Evolutionary conservation across 2,113 vertebrate species (phyloP), one percentile per base, ranked within the genome.

Genomic region (Microcebus murinus): DNA sequence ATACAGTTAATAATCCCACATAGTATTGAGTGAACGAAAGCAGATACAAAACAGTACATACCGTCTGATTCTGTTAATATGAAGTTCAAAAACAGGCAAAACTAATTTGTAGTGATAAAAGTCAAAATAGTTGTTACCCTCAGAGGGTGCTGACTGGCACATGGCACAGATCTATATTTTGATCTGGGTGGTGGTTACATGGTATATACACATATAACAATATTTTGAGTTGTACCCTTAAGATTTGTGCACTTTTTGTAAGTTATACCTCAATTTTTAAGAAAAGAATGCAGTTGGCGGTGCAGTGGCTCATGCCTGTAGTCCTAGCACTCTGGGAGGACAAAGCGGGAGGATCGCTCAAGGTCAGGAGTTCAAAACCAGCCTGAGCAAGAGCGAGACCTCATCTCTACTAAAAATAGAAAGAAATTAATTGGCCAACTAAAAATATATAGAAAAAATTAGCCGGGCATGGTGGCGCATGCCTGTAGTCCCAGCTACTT

Each of bases 1-100:
- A 95, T 97, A 85, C 82, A 91, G 50, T 68, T 76, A 94, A 90
- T 52, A 42, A 42, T 89, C 50, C 82, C 79, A 67, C 8, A 86
- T 36, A 90, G 76, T 84, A 57, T 61, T 84, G 50, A 91, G 50
- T 73, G 90, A 94, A 73, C 82, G 55, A 94, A 95, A 90, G 27
- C 59, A 92, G 48, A 57, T 11, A 34, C 23, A n/a, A 67, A 52
- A 68, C 4, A 57, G 21, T 95, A n/a, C 13, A 76, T 23, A 27
- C 10, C 68, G 11, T 73, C 55, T 83, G 57, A 80, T 70, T 82
- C 31, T 21, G 31, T 91, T 71, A 59, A 34, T 23, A 48, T 34
- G 15, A 94, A 94, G 55, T 91, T 82, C 45, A 52, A 90, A 95
- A 80, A n/a, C 18, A 76, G 45, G 55, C 4, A 52, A 95, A 87